Percentiles rank a stretch among this genome's conserved stretches.
These are phyloP conservation scores for Lepus townsendii DNA, from an alignment of 2,797 vertebrate genomes.

Conservation along the genomic window DNA sequence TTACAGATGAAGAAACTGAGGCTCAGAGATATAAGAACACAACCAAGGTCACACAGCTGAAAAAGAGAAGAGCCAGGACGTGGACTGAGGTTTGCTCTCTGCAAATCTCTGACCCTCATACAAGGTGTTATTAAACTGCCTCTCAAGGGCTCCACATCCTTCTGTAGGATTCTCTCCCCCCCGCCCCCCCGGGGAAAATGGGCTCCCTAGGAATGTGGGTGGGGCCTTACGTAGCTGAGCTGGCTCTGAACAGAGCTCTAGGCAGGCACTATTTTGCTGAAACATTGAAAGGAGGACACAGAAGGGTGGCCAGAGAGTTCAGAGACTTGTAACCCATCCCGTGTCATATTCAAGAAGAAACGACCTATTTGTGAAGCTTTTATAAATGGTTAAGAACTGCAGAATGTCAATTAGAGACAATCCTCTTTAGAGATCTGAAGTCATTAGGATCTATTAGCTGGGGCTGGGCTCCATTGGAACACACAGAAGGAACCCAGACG, in stretches of 20 bases:
- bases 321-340: neutral
- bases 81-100: neutral
- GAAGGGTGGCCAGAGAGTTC: neutral
- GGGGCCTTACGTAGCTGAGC: neutral
- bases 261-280: neutral
- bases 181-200: neutral
- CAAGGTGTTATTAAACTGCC: neutral
- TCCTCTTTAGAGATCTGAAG: neutral
- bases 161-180: neutral
- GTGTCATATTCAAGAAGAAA: neutral
- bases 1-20: neutral
- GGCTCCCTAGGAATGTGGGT: neutral
- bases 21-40: neutral
- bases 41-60: neutral
- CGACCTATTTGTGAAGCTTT: slow-evolving; percentile 38
- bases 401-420: neutral
- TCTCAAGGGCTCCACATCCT: neutral
- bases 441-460: neutral
- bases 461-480: neutral
- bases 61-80: neutral
- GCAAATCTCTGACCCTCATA: neutral
- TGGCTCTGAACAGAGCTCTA: neutral
- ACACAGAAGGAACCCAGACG: neutral
- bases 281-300: neutral
- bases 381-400: slow-evolving; percentile 22